Percentiles rank a stretch among this genome's conserved stretches.
phyloP scores from a whole-genome alignment of 2,113 vertebrate species.

The Rhinichthys klamathensis region DNA sequence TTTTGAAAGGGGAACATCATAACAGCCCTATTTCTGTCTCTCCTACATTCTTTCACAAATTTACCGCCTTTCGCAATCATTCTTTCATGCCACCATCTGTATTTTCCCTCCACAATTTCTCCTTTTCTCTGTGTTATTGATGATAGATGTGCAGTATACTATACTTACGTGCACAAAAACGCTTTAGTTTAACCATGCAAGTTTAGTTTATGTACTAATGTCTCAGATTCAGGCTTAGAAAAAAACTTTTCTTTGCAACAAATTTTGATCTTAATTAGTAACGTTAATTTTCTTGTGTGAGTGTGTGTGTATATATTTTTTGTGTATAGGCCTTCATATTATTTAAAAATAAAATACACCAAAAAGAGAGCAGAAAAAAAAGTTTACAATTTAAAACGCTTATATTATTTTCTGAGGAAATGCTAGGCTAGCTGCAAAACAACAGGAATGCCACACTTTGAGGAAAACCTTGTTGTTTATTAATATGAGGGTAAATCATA shows the following conservation, averaged over 20 bases:
- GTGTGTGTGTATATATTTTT: no score
- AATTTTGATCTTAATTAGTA: no score
- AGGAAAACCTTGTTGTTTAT: conserved; percentile 3
- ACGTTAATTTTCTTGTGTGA: no score
- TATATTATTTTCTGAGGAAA: no score
- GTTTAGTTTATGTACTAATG: conserved; percentile 7
- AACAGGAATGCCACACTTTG: background rate
- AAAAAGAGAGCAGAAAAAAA: background rate
- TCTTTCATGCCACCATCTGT: background rate
- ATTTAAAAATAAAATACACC: background rate
- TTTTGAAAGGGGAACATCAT: conserved; percentile 11
- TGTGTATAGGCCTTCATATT: background rate
- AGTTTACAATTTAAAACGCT: no score
- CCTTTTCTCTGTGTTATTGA: background rate
- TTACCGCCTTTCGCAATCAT: background rate
- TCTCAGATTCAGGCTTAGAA: background rate
- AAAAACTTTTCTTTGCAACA: no score
- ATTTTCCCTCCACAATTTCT: conserved; percentile 1
- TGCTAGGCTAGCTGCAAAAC: background rate
- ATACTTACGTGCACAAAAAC: background rate
- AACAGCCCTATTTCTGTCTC: background rate
- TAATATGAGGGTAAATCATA: conserved; percentile 1
- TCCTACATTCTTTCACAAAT: background rate
- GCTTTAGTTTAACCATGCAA: background rate
- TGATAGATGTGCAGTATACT: background rate